Evolutionary conservation across 1,140 invertebrate genomes (phyloP).

Genomic region (Caenorhabditis brenneri): DNA sequence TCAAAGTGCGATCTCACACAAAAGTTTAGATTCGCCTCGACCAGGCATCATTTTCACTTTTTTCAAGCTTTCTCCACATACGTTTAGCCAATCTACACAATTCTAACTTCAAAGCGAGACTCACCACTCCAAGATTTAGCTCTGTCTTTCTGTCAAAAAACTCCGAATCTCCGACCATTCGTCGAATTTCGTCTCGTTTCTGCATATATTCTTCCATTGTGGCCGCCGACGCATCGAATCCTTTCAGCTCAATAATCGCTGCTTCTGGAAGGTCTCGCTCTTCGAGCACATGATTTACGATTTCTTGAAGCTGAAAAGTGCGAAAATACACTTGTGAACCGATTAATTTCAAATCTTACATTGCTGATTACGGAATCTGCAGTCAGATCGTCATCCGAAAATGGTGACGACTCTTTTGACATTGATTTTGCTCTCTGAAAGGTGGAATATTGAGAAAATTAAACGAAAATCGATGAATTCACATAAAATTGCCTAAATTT

Average conservation of each 20-base stretch:
- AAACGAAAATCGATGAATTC: not conserved
- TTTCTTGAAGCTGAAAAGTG: not conserved
- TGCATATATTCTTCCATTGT: slow-evolving; percentile 21
- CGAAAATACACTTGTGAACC: not conserved
- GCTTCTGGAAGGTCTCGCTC: not conserved
- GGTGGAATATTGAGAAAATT: not conserved
- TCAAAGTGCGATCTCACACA: too few relatives aligned
- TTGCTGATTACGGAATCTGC: not conserved
- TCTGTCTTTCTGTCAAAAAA: slow-evolving; percentile 9
- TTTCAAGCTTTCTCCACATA: too few relatives aligned
- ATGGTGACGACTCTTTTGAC: not conserved
- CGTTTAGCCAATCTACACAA: too few relatives aligned
- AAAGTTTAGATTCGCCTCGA: too few relatives aligned
- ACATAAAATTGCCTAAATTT: not conserved
- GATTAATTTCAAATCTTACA: not conserved
- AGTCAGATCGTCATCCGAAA: not conserved
- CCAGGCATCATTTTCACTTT: too few relatives aligned
- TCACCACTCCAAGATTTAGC: not conserved
- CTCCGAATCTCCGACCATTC: not conserved
- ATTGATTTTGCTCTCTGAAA: slow-evolving; percentile 5
- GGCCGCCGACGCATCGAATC: slow-evolving; percentile 7
- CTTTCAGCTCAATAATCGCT: not conserved
- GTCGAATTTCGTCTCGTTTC: not conserved
- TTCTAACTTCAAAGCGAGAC: too few relatives aligned
- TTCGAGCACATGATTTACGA: not conserved